These are phyloP conservation scores for Alentia gelatinosa DNA, from an alignment of 2,888 invertebrate species.

Conservation along the genomic window DNA sequence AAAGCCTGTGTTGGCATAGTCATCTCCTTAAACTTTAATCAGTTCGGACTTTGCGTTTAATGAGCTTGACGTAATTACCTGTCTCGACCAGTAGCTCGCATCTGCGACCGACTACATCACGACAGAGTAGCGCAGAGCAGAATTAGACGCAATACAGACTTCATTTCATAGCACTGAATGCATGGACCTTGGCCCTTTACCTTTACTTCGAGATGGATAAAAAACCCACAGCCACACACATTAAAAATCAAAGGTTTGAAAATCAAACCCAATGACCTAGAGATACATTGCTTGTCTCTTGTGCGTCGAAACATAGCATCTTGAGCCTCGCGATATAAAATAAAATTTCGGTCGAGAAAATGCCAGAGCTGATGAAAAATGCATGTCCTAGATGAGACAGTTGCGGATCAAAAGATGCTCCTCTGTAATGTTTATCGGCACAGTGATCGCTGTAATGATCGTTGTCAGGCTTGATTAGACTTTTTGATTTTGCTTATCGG, in stretches of 20 bases:
- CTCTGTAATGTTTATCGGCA: neutral
- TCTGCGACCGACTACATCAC: too few species aligned
- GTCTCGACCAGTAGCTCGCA: neutral
- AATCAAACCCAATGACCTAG: too few species aligned
- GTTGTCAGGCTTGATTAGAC: neutral
- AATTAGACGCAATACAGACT: neutral
- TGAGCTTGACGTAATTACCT: neutral
- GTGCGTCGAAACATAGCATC: too few species aligned
- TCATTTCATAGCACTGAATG: neutral
- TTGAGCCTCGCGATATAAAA: too few species aligned
- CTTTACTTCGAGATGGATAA: neutral
- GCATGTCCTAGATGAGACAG: neutral
- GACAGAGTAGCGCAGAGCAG: neutral
- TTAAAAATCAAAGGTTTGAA: too few species aligned
- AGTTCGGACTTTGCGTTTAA: neutral
- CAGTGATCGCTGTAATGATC: neutral
- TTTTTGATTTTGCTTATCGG: neutral
- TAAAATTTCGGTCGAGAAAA: too few species aligned
- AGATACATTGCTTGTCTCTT: too few species aligned
- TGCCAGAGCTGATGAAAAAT: neutral
- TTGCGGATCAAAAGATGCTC: neutral
- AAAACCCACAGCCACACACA: too few species aligned
- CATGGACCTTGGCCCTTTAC: neutral
- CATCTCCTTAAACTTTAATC: constrained; percentile 2
- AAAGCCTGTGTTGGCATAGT: neutral